Base-by-base conservation (phyloP, 2,797 vertebrate species). In the Sebastes diploproa region DNA sequence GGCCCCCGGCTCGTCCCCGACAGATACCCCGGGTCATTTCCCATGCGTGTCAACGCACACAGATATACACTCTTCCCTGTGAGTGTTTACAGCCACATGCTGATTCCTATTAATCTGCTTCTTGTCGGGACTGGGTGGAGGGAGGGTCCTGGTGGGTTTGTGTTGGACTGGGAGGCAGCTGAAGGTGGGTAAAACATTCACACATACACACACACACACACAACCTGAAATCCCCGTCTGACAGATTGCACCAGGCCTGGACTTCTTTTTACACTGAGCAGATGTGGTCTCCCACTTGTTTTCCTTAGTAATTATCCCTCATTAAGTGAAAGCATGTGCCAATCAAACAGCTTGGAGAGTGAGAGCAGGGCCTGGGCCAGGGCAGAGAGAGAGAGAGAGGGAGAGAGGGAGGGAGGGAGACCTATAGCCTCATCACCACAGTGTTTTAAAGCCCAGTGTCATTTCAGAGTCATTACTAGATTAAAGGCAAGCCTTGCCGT, bases 321-420 rank as follows among this genome's bases (percentile, higher is more conserved):
- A 98, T 99, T 99, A 98, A 96, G 95, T 95, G 95, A 97, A 98
- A 98, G 97, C 96, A 96, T 95, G 96, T 98, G 98, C 96, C 98
- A 99, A 97, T 99, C 98, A 99, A 96, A 96, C 88, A 92, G 94
- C 94, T 96, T 95, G 96, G 95, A 96, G 96, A 94, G 95, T 72
- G 83, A 90, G 92, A 89, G 83, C 90, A 83, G 91, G 60, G 82
- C 89, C 74, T 61, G 65, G 78, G 81, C 95, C 94, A 88, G 91
- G 87, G 89, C 32, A 76, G 86, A 89, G 91, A 92, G 72, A 66
- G 75, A 7, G 63, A 2, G 62, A 73, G 27, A 27, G 89, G 89
- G 91, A 59, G 75, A 77, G 69, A 7, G 62, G 71, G 38, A 7
- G 78, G 77, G 83, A 36, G 63, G 77, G 85, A 77, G 66, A 87